A percentile compares a stretch with the other conserved stretches of the same genome.
phyloP scores from a whole-genome alignment of 2,113 vertebrate genomes.

The Vicugna pacos region DNA sequence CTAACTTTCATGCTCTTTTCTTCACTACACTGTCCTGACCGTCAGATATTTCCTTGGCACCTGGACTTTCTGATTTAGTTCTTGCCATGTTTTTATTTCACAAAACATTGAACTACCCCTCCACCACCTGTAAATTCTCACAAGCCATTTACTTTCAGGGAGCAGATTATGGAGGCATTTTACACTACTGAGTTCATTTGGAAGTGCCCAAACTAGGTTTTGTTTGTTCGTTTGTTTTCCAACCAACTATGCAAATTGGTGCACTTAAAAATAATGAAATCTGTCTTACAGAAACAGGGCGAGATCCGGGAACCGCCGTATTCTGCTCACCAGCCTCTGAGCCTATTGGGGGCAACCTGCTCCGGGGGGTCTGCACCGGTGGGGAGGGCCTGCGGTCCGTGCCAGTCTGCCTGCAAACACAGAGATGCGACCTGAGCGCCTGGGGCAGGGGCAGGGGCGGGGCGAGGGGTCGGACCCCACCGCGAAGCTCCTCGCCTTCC shows the following conservation, averaged over 20 bases:
- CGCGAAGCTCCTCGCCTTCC: background rate
- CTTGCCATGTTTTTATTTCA: background rate
- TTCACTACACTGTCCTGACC: background rate
- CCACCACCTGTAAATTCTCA: background rate
- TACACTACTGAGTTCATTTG: background rate
- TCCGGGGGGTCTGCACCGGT: conserved; percentile 60
- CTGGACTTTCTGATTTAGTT: background rate
- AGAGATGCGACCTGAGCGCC: background rate
- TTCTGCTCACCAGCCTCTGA: conserved; percentile 82
- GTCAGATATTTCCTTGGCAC: background rate
- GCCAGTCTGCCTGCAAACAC: conserved; percentile 83
- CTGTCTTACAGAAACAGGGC: conserved; percentile 86
- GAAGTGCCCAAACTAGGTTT: background rate
- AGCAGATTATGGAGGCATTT: background rate
- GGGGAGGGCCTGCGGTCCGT: conserved; percentile 81
- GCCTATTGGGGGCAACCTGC: conserved; percentile 88
- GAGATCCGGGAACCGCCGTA: conserved; percentile 74
- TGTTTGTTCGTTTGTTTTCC: background rate
- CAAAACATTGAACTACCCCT: background rate
- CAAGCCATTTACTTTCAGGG: background rate
- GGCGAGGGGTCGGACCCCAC: fast-evolving
- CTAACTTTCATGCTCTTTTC: background rate
- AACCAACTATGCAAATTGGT: background rate
- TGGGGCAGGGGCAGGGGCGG: fast-evolving
- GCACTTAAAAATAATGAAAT: background rate